Conservation (phyloP, 2,113 vertebrate species). For the Phoxinus phoxinus region DNA sequence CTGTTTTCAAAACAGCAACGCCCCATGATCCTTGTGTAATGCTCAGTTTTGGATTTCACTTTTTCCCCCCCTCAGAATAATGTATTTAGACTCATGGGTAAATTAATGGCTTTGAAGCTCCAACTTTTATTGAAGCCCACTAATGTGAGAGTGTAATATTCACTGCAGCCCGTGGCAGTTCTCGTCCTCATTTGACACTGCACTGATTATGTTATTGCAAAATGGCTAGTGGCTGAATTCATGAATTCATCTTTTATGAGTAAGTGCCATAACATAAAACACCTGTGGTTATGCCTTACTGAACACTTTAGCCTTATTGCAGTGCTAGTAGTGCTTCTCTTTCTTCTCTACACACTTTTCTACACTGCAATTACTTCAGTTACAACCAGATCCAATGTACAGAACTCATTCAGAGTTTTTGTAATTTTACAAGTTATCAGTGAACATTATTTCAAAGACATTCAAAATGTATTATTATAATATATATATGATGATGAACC, state of each 20-base stretch:
- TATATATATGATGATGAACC: not conserved
- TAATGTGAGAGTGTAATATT: constrained; percentile 19
- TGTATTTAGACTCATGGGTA: constrained; percentile 5
- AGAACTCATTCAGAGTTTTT: not conserved
- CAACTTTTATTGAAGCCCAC: constrained; percentile 11
- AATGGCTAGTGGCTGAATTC: not conserved
- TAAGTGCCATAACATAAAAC: not conserved
- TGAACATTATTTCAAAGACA: too few species aligned
- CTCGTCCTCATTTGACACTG: constrained; percentile 25
- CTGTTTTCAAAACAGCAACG: not conserved
- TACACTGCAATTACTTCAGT: not conserved
- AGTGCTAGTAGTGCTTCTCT: not conserved
- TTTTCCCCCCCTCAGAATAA: not conserved
- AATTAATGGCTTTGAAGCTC: constrained; percentile 21
- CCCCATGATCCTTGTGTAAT: not conserved
- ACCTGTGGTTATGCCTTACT: not conserved
- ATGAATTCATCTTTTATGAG: not conserved
- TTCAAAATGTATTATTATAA: too few species aligned
- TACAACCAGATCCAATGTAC: not conserved
- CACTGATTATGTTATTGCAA: constrained; percentile 14
- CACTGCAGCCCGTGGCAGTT: constrained; percentile 10
- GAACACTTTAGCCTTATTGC: not conserved
- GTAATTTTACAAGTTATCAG: not conserved
- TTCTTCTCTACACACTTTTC: not conserved
- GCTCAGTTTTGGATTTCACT: not conserved